phyloP scores from a whole-genome alignment of 2,888 invertebrate species.

The Sisyra terminalis region DNA sequence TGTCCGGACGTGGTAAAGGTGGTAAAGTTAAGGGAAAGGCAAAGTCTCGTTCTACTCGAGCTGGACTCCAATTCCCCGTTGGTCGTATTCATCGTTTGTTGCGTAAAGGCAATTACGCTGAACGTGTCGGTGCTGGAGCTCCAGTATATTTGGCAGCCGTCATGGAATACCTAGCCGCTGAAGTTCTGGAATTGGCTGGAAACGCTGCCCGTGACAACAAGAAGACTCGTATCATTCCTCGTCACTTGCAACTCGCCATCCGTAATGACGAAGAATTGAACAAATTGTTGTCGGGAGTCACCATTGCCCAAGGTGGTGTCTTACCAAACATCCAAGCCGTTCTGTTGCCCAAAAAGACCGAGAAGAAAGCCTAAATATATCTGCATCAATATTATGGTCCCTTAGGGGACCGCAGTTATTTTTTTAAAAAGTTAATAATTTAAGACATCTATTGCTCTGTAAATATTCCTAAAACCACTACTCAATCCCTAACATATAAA shows the following conservation, averaged over 20 bases:
- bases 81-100: constrained; percentile 40
- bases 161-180: constrained; percentile 50
- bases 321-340: constrained; percentile 64
- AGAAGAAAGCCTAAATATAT: no score
- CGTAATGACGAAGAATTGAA: constrained; percentile 71
- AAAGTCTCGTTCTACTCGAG: constrained; percentile 34
- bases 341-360: constrained; percentile 55
- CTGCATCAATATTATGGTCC: no score
- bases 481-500: no score
- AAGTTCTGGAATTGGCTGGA: constrained; percentile 48
- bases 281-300: constrained; percentile 57
- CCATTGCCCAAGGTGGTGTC: constrained; percentile 74
- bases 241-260: constrained; percentile 64
- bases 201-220: constrained; percentile 53
- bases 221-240: constrained; percentile 55
- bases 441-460: no score
- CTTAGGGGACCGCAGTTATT: no score
- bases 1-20: constrained; percentile 27
- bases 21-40: constrained; percentile 28
- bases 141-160: constrained; percentile 39
- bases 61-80: constrained; percentile 42
- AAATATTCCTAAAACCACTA: no score
- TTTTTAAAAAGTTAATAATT: no score
- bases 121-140: constrained; percentile 36
- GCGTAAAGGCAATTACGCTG: constrained; percentile 43